Conservation (phyloP, 1,140 invertebrate species). For the Fopius arisanus region DNA sequence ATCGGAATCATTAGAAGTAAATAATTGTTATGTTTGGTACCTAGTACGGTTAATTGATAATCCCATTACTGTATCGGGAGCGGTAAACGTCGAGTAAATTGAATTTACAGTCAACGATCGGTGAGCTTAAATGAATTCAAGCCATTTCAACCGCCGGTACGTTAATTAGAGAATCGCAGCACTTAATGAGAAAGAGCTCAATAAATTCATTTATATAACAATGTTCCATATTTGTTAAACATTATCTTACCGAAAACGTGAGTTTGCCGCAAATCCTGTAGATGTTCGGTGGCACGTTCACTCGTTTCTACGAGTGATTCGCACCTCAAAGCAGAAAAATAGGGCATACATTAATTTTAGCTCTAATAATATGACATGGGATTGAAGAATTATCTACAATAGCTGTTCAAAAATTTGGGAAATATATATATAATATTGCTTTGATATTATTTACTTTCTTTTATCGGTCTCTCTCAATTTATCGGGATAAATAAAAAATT, state of each 20-base stretch:
- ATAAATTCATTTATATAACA: constrained; percentile 15
- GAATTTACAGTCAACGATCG: constrained; percentile 39
- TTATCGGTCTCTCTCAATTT: too few species aligned
- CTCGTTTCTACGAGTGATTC: constrained; percentile 47
- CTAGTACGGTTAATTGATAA: constrained; percentile 43
- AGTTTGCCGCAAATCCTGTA: constrained; percentile 45
- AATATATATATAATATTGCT: too few species aligned
- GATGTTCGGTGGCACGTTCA: constrained; percentile 36
- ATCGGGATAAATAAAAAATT: too few species aligned
- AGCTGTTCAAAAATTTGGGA: too few species aligned
- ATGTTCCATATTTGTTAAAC: constrained; percentile 13
- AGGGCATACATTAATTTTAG: not conserved
- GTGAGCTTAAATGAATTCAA: constrained; percentile 38
- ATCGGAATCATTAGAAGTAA: constrained; percentile 33
- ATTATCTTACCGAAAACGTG: constrained; percentile 50
- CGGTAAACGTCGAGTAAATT: constrained; percentile 42
- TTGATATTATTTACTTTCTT: too few species aligned
- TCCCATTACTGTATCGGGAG: constrained; percentile 38
- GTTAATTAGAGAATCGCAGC: constrained; percentile 33
- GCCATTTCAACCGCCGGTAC: constrained; percentile 31
- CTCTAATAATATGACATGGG: not conserved
- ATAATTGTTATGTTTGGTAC: constrained; percentile 27
- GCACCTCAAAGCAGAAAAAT: constrained; percentile 42
- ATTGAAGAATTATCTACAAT: too few species aligned
- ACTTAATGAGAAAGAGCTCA: constrained; percentile 19